Percentiles rank a stretch among this genome's conserved stretches.
These are phyloP conservation scores for Drosophila lacicola DNA, from an alignment of 2,888 invertebrate genomes.

Conservation along the genomic window DNA sequence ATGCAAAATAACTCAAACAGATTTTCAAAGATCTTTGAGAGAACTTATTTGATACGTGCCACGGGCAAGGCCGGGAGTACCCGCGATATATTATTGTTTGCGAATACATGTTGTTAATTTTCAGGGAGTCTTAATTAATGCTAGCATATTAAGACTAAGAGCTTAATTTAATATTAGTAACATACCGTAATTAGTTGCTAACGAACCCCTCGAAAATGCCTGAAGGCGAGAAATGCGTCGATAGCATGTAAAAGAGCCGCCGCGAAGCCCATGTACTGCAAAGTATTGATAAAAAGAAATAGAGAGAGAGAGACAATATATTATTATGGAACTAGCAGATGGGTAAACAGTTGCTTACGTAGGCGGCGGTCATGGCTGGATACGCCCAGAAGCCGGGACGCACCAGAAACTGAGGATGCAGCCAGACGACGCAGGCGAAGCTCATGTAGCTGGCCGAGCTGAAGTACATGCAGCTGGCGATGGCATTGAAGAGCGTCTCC, in stretches of 20 bases:
- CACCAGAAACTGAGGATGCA: conserved; percentile 90
- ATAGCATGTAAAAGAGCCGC: conserved; percentile 91
- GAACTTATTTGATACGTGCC: no score
- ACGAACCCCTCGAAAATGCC: conserved; percentile 88
- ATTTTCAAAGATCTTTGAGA: no score
- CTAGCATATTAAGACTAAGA: no score
- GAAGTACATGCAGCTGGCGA: conserved; percentile 91
- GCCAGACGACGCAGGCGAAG: conserved; percentile 90
- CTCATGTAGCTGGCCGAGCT: conserved; percentile 93
- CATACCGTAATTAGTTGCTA: conserved; percentile 67
- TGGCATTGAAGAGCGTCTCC: conserved; percentile 92
- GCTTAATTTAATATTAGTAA: no score
- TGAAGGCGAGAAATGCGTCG: conserved; percentile 92
- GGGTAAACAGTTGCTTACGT: conserved; percentile 88
- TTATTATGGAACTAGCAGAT: not conserved
- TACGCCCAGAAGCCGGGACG: conserved; percentile 92
- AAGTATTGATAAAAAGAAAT: conserved; percentile 64
- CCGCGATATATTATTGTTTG: not conserved
- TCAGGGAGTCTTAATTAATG: no score
- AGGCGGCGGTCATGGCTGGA: conserved; percentile 95
- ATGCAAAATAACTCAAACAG: no score
- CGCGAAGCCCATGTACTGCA: conserved; percentile 92
- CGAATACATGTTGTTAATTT: no score
- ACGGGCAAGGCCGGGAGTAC: no score
- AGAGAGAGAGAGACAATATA: not conserved